phyloP scores from a whole-genome alignment of 2,113 vertebrate species.

The Rhombomys opimus region DNA sequence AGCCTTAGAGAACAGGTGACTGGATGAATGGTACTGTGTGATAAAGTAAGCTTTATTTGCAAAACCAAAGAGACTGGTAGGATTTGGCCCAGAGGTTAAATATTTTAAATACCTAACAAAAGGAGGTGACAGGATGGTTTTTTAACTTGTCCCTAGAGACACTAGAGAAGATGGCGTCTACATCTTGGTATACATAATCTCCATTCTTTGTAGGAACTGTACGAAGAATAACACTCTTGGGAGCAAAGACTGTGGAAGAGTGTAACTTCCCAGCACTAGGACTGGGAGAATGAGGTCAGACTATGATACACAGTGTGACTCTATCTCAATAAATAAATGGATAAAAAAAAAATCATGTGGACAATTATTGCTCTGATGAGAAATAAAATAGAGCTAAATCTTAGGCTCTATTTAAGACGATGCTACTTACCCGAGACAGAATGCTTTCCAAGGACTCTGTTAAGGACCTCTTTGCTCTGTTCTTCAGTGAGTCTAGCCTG shows the following conservation, averaged over 20 bases:
- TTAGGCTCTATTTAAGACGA: neutral
- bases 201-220: neutral
- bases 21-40: neutral
- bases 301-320: neutral
- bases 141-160: neutral
- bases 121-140: neutral
- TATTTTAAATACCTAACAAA: neutral
- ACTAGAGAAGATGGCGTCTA: neutral
- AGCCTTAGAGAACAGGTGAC: neutral
- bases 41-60: neutral
- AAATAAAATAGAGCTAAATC: neutral
- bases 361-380: neutral
- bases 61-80: neutral
- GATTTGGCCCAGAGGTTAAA: neutral
- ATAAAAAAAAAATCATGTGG: neutral
- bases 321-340: neutral
- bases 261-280: neutral
- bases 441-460: conserved; percentile 96
- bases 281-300: neutral
- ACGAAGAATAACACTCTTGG: neutral
- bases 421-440: conserved; percentile 84
- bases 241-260: neutral
- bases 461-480: conserved; percentile 94
- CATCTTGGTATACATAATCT: neutral
- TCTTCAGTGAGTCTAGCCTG: conserved; percentile 94